A percentile compares a stretch with the other conserved stretches of the same genome.
These are phyloP conservation scores for Petrolisthes cinctipes DNA, from an alignment of 2,888 invertebrate genomes.

Conservation along the genomic window DNA sequence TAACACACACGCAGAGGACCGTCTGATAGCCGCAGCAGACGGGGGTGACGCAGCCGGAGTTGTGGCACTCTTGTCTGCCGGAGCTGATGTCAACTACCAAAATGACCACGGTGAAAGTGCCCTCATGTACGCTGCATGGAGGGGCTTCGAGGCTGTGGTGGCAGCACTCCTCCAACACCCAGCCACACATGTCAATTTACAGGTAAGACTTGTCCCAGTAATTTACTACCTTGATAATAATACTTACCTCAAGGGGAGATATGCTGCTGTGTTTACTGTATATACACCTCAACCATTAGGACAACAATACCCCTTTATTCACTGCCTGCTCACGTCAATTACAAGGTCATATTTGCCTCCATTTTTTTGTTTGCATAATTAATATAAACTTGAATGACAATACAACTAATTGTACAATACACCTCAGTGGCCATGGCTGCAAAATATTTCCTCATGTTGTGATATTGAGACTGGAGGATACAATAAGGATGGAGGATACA, in stretches of 20 bases:
- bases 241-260: too few species aligned
- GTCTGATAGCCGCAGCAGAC: slow-evolving; percentile 55
- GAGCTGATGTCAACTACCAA: slow-evolving; percentile 61
- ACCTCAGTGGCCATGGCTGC: too few species aligned
- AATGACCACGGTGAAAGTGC: slow-evolving; percentile 61
- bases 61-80: slow-evolving; percentile 37
- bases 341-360: too few species aligned
- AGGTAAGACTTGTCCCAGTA: slow-evolving; percentile 14
- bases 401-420: too few species aligned
- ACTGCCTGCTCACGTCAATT: too few species aligned
- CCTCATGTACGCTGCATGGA: slow-evolving; percentile 63
- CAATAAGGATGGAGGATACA: too few species aligned
- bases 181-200: slow-evolving; percentile 60
- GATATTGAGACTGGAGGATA: too few species aligned
- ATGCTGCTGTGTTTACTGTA: not conserved
- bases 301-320: too few species aligned
- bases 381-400: too few species aligned
- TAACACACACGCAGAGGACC: slow-evolving; percentile 36
- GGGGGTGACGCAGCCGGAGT: slow-evolving; percentile 42
- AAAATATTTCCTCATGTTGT: too few species aligned
- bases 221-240: too few species aligned
- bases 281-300: not conserved
- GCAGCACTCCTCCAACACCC: slow-evolving; percentile 61
- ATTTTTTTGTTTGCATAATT: too few species aligned
- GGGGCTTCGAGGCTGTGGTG: slow-evolving; percentile 61